Percentiles rank a stretch among this genome's conserved stretches.
phyloP scores from a whole-genome alignment of 2,113 vertebrate species.

The Rhadina sibilatrix region DNA sequence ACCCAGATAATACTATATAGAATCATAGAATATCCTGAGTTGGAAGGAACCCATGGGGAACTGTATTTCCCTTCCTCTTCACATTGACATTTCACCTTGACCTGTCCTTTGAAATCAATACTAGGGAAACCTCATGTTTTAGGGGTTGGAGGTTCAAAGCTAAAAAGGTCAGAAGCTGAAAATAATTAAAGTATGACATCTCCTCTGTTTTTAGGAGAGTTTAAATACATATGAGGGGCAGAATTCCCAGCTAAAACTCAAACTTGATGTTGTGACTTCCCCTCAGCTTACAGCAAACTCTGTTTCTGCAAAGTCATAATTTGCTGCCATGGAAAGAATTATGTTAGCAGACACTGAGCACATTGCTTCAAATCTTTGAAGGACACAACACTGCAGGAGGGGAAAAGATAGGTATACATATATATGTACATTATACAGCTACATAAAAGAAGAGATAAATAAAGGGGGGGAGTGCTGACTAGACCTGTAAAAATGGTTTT shows the following conservation, averaged over 20 bases:
- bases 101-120: constrained; percentile 31
- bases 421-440: constrained; percentile 30
- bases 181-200: constrained; percentile 23
- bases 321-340: constrained; percentile 53
- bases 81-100: constrained; percentile 38
- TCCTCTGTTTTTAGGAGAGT: not conserved
- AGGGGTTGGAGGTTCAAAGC: not conserved
- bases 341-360: constrained; percentile 44
- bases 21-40: not conserved
- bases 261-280: not conserved
- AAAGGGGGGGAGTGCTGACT: not conserved
- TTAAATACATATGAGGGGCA: not conserved
- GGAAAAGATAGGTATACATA: not conserved
- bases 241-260: constrained; percentile 26
- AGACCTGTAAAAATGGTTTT: not conserved
- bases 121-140: not conserved
- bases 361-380: constrained; percentile 49
- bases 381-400: constrained; percentile 48
- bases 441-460: constrained; percentile 46
- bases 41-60: not conserved
- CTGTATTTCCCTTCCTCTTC: constrained; percentile 17
- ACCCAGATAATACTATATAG: not conserved
- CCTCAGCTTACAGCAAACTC: constrained; percentile 4
- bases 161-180: constrained; percentile 40
- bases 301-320: constrained; percentile 40